Evolutionary conservation across 2,888 invertebrate genomes (phyloP).

Genomic region (Agriopis leucophaearia): DNA sequence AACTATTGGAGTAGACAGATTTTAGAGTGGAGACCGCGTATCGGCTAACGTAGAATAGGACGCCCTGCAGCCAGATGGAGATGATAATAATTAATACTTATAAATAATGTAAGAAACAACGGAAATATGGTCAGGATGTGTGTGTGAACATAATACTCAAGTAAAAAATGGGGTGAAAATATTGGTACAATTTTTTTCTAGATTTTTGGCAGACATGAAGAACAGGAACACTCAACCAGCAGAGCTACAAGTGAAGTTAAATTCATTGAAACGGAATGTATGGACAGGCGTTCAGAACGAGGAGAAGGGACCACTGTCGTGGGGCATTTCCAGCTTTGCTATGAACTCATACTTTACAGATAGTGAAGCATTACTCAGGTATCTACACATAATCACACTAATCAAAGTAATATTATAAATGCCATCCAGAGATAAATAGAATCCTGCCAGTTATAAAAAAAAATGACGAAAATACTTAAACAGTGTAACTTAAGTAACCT

Average conservation of each 20-base stretch:
- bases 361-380: conserved; percentile 87
- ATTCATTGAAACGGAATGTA: conserved; percentile 89
- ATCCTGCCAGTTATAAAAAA: too few relatives aligned
- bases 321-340: conserved; percentile 88
- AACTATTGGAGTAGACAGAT: too few relatives aligned
- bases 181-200: conserved; percentile 39
- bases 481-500: too few relatives aligned
- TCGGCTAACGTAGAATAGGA: too few relatives aligned
- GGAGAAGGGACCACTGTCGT: conserved; percentile 87
- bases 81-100: too few relatives aligned
- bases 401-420: neutral
- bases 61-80: too few relatives aligned
- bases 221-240: conserved; percentile 79
- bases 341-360: conserved; percentile 85
- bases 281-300: conserved; percentile 89
- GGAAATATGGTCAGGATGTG: too few relatives aligned
- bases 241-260: conserved; percentile 89
- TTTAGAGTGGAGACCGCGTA: too few relatives aligned
- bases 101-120: too few relatives aligned
- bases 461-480: too few relatives aligned
- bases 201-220: conserved; percentile 76
- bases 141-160: too few relatives aligned
- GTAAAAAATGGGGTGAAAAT: too few relatives aligned
- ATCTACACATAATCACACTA: neutral
- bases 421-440: neutral